Evolutionary conservation across 2,113 vertebrate genomes (phyloP).

Genomic region (Chloroceryle aenea): DNA sequence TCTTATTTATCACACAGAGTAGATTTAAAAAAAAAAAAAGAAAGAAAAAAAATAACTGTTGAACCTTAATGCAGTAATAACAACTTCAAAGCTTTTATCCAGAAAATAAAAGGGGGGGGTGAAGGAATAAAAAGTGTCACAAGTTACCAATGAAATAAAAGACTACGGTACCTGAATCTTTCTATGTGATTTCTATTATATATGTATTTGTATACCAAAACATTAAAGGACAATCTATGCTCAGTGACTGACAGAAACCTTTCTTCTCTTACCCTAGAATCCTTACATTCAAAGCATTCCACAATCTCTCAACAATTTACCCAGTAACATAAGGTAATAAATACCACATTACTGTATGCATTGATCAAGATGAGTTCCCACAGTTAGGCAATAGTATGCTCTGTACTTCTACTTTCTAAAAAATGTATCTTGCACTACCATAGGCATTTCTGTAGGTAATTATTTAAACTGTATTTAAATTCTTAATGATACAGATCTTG

Average conservation of each 20-base stretch:
- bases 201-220: not conserved
- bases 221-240: not conserved
- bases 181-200: not conserved
- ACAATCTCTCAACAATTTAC: not conserved
- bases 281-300: not conserved
- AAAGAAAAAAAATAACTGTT: not conserved
- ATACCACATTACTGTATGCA: not conserved
- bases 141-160: not conserved
- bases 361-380: not conserved
- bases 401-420: not conserved
- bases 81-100: not conserved
- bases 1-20: not conserved
- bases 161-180: not conserved
- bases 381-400: not conserved
- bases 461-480: not conserved
- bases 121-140: not conserved
- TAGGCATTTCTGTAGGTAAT: not conserved
- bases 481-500: not conserved
- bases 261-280: not conserved
- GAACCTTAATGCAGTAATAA: not conserved
- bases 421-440: not conserved
- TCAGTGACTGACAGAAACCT: not conserved
- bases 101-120: not conserved
- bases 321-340: not conserved
- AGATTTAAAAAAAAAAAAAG: not conserved